phyloP scores from a whole-genome alignment of 2,113 vertebrate genomes.

The Dasypus novemcinctus region DNA sequence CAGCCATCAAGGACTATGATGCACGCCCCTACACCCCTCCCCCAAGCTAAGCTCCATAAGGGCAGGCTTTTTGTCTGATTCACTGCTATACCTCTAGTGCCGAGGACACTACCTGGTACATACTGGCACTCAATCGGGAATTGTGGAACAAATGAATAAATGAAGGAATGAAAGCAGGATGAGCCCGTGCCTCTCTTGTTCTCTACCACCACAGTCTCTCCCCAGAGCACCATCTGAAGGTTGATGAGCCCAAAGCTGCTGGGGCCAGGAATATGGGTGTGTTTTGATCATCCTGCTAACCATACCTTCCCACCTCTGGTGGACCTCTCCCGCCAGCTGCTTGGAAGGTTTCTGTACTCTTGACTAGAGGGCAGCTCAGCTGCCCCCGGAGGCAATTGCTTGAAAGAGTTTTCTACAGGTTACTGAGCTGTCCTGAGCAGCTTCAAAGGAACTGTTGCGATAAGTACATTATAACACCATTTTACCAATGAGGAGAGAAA shows the following conservation, averaged over 20 bases:
- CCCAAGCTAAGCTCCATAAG: not conserved
- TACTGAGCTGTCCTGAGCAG: not conserved
- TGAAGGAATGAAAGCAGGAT: not conserved
- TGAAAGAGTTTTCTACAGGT: not conserved
- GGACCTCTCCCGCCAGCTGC: not conserved
- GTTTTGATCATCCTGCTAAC: not conserved
- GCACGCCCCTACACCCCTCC: too few species aligned
- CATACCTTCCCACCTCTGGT: not conserved
- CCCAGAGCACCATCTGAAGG: not conserved
- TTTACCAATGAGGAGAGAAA: not conserved
- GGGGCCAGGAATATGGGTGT: not conserved
- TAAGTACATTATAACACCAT: not conserved
- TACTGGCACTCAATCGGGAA: not conserved
- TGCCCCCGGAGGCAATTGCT: not conserved
- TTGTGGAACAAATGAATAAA: not conserved
- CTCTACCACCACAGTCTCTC: not conserved
- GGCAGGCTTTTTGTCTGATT: not conserved
- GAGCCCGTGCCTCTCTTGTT: too few species aligned
- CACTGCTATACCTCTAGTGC: not conserved
- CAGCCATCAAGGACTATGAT: not conserved
- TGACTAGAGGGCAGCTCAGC: not conserved
- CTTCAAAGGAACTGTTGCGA: not conserved
- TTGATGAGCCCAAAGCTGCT: not conserved
- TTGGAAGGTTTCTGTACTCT: not conserved
- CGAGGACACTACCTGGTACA: not conserved